Percentiles rank a stretch among this genome's conserved stretches.
phyloP scores from a whole-genome alignment of 2,113 vertebrate genomes.

The Tricholaema leucomelas region DNA sequence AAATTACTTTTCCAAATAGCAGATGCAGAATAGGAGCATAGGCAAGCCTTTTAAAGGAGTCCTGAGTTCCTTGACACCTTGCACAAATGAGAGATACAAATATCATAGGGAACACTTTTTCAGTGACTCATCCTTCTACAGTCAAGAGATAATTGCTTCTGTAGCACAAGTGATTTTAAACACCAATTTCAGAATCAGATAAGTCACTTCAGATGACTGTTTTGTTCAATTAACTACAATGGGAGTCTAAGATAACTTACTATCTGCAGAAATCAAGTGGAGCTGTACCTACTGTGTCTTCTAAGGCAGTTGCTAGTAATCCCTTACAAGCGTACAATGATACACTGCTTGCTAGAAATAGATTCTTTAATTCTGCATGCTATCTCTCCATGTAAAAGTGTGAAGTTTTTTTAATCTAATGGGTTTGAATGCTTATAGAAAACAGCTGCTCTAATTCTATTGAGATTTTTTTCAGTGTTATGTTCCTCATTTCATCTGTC shows the following conservation, averaged over 20 bases:
- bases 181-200: neutral
- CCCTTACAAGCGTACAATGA: neutral
- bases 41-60: neutral
- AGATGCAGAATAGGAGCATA: neutral
- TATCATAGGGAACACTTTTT: neutral
- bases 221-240: slow-evolving; percentile 15
- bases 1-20: neutral
- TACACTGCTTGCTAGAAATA: neutral
- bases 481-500: neutral
- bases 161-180: neutral
- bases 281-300: neutral
- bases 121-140: neutral
- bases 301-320: neutral
- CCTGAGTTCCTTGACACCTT: neutral
- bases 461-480: neutral
- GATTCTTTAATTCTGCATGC: neutral
- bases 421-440: neutral
- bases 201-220: neutral
- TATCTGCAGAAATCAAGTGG: neutral
- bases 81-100: neutral
- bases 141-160: neutral
- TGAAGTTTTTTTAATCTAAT: neutral
- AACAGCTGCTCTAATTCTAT: neutral
- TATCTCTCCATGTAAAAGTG: neutral
- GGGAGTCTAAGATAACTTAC: neutral